Base-by-base conservation (phyloP, 2,888 invertebrate species). In the Capitulum mitella region DNA sequence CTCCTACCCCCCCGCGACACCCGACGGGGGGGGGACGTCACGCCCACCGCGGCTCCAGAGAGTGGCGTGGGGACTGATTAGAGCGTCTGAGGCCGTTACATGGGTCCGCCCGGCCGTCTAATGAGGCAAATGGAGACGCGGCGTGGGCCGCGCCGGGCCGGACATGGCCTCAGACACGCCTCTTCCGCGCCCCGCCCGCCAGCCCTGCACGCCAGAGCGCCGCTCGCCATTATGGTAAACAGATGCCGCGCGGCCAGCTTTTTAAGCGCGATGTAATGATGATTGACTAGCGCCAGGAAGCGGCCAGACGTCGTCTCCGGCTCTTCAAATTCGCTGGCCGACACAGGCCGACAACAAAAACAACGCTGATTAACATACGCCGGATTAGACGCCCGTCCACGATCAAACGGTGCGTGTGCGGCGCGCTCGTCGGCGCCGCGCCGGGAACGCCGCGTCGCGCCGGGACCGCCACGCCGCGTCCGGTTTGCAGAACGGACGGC, bases 201-300 rank as follows among this genome's bases (percentile, higher is more conserved):
- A n/a, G 10, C 58, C 10, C 6, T 3, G 58, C 29, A 29, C 58
- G 29, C 58, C n/a, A 58, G n/a, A 58, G 5, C 14, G 22, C 0
- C 51, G 51, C 64, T 14, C 64, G 64, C 37, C 37, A 26, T 70
- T 70, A 40, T 70, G 37, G 40, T 70, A 70, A 70, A 70, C 37
- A 70, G 70, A 34, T 26, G 51, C 8, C 22, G 70, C 22, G 40
- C 37, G 26, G 40, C 2, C 37, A 19, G 40, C 22, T 37, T 70
- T 70, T 37, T 70, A 70, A 70, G 26, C 70, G 40, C 8, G 37
- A 64, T 34, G 64, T 64, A 64, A 64, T 64, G 64, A 64, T 64
- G 64, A 64, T 64, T 64, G 64, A 64, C 32, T 64, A 64, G 64
- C 34, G 34, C 34, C 64, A 29, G 64, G 64, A 64, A 64, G 64